phyloP scores from a whole-genome alignment of 2,113 vertebrate genomes.

The Cyanoderma ruficeps region DNA sequence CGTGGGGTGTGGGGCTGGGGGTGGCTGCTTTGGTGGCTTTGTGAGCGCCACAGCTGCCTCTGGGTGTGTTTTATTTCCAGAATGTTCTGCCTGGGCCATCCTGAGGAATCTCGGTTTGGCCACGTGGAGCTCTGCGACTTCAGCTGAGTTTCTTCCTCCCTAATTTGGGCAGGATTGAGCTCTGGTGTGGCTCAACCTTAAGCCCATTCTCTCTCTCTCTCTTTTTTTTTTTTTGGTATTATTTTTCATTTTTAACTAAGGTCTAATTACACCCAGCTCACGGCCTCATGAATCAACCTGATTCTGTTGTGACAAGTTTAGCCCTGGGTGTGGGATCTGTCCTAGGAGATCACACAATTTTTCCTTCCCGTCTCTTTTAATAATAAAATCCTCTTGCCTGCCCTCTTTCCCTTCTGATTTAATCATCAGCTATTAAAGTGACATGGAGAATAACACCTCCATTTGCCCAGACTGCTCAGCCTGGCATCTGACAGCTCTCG shows the following conservation, averaged over 20 bases:
- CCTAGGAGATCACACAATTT: slow-evolving; percentile 19
- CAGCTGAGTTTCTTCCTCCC: neutral
- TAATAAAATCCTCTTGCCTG: neutral
- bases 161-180: slow-evolving; percentile 19
- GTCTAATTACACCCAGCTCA: neutral
- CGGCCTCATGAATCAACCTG: slow-evolving; percentile 28
- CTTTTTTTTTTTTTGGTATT: too few species aligned
- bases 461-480: neutral
- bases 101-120: slow-evolving; percentile 35
- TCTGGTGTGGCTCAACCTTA: neutral
- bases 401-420: neutral
- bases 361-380: slow-evolving; percentile 3
- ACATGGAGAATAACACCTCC: neutral
- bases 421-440: neutral
- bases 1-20: neutral
- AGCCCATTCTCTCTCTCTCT: neutral
- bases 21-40: neutral
- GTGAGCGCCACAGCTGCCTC: neutral
- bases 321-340: slow-evolving; percentile 21
- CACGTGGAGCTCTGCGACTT: neutral
- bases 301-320: slow-evolving; percentile 49
- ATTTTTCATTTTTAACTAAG: neutral
- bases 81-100: neutral
- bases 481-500: slow-evolving; percentile 2
- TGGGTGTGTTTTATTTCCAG: neutral